These are phyloP conservation scores for Pachydiplax longipennis DNA, from an alignment of 2,888 invertebrate species.

Conservation along the genomic window DNA sequence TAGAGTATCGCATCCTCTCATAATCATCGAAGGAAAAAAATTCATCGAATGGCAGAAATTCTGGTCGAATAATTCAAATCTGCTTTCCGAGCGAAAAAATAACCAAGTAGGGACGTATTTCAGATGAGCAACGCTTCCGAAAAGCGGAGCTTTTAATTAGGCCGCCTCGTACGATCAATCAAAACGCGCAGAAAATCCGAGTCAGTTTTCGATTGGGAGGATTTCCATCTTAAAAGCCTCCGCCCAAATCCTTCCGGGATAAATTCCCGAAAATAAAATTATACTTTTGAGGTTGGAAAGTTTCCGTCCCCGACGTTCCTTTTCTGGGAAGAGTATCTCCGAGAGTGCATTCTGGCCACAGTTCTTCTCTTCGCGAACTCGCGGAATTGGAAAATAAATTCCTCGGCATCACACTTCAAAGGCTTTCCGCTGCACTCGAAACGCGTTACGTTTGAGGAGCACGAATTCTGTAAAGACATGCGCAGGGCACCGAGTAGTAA, in stretches of 20 bases:
- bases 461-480: too few species aligned
- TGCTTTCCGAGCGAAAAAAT: too few species aligned
- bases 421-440: background rate
- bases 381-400: background rate
- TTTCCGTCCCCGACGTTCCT: background rate
- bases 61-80: too few species aligned
- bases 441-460: too few species aligned
- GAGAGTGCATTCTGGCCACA: background rate
- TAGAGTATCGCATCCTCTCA: too few species aligned
- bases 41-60: too few species aligned
- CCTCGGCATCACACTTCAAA: background rate
- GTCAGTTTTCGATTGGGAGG: background rate
- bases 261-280: background rate
- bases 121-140: too few species aligned
- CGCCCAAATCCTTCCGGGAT: background rate
- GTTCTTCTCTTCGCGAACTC: background rate
- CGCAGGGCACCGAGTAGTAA: too few species aligned
- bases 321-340: background rate
- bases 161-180: background rate
- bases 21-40: too few species aligned
- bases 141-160: background rate
- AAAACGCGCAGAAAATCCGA: background rate
- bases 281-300: background rate
- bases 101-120: too few species aligned
- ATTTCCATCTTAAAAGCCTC: background rate